Base-by-base conservation (phyloP, 2,113 vertebrate species). In the Pavo muticus region DNA sequence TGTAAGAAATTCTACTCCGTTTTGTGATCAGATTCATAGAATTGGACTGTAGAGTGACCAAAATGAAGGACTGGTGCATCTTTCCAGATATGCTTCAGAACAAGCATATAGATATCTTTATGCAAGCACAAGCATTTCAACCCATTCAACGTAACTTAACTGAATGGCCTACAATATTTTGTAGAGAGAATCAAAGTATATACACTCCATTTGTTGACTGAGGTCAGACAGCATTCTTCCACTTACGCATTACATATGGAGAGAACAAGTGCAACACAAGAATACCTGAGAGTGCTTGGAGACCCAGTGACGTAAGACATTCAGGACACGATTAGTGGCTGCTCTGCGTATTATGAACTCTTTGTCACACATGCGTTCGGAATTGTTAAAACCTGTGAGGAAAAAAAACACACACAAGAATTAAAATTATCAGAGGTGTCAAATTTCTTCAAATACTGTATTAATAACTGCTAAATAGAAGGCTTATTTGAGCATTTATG, bases 311-410 rank as follows among this genome's bases (percentile, higher is more conserved):
- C 99, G 98, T 93, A 99, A 98, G 85, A 99, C 99, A 39, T 99
- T 99, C 79, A 99, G 98, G n/a, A 99, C 99, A 30, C 99, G 98
- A 96, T 99, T 99, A 15, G 99, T 99, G 87, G 99, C 99, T 16
- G 99, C 99, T 92, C 99, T 97, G n/a, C 99, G 98, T 84, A 99
- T 99, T 97, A 99, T 99, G 95, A 99, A 99, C 91, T 99, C 99
- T 97, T 99, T 99, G 98, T 99, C 99, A 2, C 99, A 99, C 42
- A 97, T 99, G 95, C 99, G 98, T 96, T 99, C 99, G 2, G 98
- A 98, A 96, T 98, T 99, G 96, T 98, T 99, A 96, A 99, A 99
- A 63, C 98, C 99, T 99, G 95, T 14, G 92, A 32, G 59, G 54
- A 75, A 71, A 69, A 95, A 90, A 21, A 17, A 92, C 69, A 96